Evolutionary conservation across 2,888 invertebrate genomes (phyloP).

Genomic region (Tiliacea citrago): DNA sequence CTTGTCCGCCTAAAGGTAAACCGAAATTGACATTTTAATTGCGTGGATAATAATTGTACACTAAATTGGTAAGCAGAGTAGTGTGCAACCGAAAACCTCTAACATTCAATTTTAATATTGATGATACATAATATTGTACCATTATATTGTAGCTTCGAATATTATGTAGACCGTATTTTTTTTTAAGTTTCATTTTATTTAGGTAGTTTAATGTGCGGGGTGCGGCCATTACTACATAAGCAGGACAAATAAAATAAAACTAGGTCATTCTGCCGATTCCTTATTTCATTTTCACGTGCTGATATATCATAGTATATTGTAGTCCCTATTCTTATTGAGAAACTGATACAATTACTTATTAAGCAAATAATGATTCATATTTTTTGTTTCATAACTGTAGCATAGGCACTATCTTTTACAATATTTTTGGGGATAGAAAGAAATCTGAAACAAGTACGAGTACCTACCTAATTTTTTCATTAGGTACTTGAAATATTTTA

Average conservation of each 20-base stretch:
- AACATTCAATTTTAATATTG: constrained; percentile 1
- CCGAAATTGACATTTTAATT: constrained; percentile 15
- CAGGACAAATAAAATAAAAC: constrained; percentile 58
- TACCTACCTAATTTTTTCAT: background rate
- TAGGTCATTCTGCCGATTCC: constrained; percentile 57
- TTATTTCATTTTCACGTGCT: constrained; percentile 35
- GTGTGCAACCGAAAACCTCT: background rate
- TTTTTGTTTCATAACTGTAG: no score
- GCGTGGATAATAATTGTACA: background rate
- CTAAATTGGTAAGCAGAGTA: background rate
- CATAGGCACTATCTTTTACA: background rate
- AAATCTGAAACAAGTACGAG: constrained; percentile 1
- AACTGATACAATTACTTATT: background rate
- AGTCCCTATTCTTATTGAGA: background rate
- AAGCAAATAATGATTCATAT: background rate
- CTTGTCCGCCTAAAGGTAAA: constrained; percentile 27
- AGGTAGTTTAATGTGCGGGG: constrained; percentile 52
- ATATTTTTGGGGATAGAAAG: background rate
- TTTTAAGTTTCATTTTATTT: constrained; percentile 33
- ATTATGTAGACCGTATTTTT: constrained; percentile 11
- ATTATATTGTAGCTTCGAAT: background rate
- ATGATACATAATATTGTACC: background rate
- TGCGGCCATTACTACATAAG: constrained; percentile 64
- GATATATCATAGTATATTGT: background rate
- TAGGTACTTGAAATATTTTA: background rate